Evolutionary conservation across 2,888 invertebrate species (phyloP).

Genomic region (Brachyptera risi): DNA sequence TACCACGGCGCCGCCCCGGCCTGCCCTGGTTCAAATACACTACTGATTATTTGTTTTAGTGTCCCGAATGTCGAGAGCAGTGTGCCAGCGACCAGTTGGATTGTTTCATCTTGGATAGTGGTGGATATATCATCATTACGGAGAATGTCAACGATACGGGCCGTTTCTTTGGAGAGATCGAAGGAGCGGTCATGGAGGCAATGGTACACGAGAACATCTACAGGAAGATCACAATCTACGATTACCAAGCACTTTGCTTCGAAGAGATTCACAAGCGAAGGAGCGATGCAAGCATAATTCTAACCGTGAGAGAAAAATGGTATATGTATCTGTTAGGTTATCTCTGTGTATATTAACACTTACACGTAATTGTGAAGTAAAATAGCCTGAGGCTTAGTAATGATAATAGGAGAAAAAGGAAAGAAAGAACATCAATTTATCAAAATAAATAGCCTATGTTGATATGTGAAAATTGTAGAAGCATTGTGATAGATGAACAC

Average conservation of each 20-base stretch:
- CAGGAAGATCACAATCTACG: conserved; percentile 71
- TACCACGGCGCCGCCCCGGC: too few species aligned
- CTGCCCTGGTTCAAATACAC: too few species aligned
- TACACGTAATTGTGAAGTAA: too few species aligned
- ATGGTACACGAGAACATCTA: conserved; percentile 64
- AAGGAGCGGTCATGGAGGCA: conserved; percentile 68
- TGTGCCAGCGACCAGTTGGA: conserved; percentile 62
- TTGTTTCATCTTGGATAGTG: conserved; percentile 89
- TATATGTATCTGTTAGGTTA: too few species aligned
- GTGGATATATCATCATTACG: conserved; percentile 80
- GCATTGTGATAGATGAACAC: too few species aligned
- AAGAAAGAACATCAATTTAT: too few species aligned
- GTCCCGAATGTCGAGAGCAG: conserved; percentile 43
- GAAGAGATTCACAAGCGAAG: conserved; percentile 44
- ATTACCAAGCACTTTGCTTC: conserved; percentile 83
- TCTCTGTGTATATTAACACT: too few species aligned
- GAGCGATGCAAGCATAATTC: conserved; percentile 43
- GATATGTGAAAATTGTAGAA: too few species aligned
- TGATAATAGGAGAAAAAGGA: too few species aligned
- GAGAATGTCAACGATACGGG: conserved; percentile 66
- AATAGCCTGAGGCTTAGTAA: too few species aligned
- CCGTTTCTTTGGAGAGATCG: conserved; percentile 79
- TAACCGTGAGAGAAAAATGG: conserved; percentile 11
- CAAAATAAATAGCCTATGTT: too few species aligned
- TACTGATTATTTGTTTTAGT: too few species aligned